Evolutionary conservation across 2,888 invertebrate genomes (phyloP).

Genomic region (Drosophila paracracens): DNA sequence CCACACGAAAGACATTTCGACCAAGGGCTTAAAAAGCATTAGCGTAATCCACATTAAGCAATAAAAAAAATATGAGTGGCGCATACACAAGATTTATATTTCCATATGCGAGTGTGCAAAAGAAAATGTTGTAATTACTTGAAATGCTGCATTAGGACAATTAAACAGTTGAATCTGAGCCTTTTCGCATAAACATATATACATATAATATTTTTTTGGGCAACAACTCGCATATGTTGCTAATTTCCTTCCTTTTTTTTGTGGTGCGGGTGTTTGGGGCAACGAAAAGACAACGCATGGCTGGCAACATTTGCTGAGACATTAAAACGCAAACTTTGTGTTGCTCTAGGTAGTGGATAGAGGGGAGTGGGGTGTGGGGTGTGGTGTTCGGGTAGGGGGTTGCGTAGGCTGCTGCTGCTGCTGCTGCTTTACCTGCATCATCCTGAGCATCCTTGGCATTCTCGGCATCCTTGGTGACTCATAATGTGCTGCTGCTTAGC

Average conservation of each 20-base stretch:
- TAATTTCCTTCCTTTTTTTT: slow-evolving; percentile 59
- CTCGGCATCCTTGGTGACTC: slow-evolving; percentile 39
- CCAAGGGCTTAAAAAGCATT: slow-evolving; percentile 45
- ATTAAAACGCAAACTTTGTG: slow-evolving; percentile 74
- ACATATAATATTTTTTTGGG: slow-evolving; percentile 16
- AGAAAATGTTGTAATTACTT: slow-evolving; percentile 67
- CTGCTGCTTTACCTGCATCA: slow-evolving; percentile 29
- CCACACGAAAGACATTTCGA: slow-evolving; percentile 39
- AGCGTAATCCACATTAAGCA: slow-evolving; percentile 37
- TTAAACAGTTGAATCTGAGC: slow-evolving; percentile 9
- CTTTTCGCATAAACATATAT: not conserved
- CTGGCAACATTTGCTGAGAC: slow-evolving; percentile 53
- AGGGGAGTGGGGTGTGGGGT: not conserved
- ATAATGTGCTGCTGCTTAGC: slow-evolving; percentile 49
- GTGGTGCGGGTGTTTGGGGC: not conserved
- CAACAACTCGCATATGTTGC: slow-evolving; percentile 67
- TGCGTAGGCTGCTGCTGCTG: not conserved
- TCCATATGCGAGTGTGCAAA: slow-evolving; percentile 24
- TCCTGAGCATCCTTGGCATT: slow-evolving; percentile 14
- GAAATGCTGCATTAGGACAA: slow-evolving; percentile 44
- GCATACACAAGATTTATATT: slow-evolving; percentile 46
- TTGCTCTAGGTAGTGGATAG: not conserved
- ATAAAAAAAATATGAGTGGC: slow-evolving; percentile 22
- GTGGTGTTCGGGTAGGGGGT: no score
- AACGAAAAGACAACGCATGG: slow-evolving; percentile 26